Conservation (phyloP, 2,888 invertebrate genomes). For the Gymnosoma rotundatum region DNA sequence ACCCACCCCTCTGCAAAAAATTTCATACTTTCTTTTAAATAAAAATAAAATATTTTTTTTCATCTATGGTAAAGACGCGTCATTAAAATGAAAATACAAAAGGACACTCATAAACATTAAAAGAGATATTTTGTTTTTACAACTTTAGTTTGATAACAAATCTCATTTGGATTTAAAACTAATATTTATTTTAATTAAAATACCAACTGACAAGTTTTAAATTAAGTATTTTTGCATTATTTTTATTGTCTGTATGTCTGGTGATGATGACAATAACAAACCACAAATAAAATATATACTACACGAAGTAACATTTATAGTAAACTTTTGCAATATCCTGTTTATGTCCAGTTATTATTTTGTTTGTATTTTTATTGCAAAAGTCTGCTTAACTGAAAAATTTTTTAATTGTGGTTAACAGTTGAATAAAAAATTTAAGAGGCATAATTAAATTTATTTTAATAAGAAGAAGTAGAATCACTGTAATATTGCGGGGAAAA, state of each 20-base stretch:
- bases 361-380: slow-evolving; percentile 22
- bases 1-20: too few relatives aligned
- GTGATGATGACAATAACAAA: slow-evolving; percentile 51
- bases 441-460: too few relatives aligned
- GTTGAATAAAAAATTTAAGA: background rate
- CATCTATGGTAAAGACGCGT: too few relatives aligned
- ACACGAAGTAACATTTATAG: background rate
- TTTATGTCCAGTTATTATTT: background rate
- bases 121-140: background rate
- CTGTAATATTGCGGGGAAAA: too few relatives aligned
- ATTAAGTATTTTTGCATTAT: background rate
- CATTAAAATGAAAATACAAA: background rate
- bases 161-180: slow-evolving; percentile 13
- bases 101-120: background rate
- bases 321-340: slow-evolving; percentile 16
- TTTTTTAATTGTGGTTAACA: slow-evolving; percentile 54
- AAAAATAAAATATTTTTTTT: too few relatives aligned
- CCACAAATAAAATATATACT: slow-evolving; percentile 40
- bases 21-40: too few relatives aligned
- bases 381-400: slow-evolving; percentile 34
- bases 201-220: slow-evolving; percentile 20
- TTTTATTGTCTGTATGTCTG: slow-evolving; percentile 29
- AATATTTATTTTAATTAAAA: slow-evolving; percentile 32
- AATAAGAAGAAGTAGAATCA: too few relatives aligned
- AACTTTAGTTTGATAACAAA: slow-evolving; percentile 15